Base-by-base conservation (phyloP, 2,113 vertebrate genomes). In the Sakesphorus luctuosus region DNA sequence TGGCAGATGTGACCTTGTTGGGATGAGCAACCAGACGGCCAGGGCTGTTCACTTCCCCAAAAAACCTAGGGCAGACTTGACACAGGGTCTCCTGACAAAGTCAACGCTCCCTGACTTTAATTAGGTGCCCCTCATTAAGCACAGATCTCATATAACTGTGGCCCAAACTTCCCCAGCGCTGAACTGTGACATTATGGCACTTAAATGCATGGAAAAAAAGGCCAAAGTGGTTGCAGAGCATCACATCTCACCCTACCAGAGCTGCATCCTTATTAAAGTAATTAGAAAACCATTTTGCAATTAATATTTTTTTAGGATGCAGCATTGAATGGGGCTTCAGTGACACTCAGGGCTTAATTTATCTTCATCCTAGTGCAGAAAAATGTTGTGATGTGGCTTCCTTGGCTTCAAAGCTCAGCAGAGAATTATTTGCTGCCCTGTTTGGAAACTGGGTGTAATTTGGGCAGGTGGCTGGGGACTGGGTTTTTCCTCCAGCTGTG, bases 101-200 rank as follows among this genome's bases (percentile, higher is more conserved):
- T n/a, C 89, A 76, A 10, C 1, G 0, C 79, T 84, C 63, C 81
- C 73, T 10, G 4, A 6, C 55, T 85, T 96, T 92, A 82, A 87
- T 96, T 96, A 94, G 79, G 63, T 28, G 0, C 53, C 79, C 62
- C 6, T 95, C 91, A 92, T 96, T 93, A 94, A 92, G 72, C 94
- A 80, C 47, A 17, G 25, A 86, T 62, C 76, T 90, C 13, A 0
- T 55, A 6, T 35, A 90, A 44, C 74, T 11, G 3, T 11, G 21
- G 11, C 47, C 74, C 88, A 90, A 85, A 35, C 75, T 82, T 83
- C 63, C 40, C 59, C 4, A 33, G 86, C 35, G 20, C 68, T 11
- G 13, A 35, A 33, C 89, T 23, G 19, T 7, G 43, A 62, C 14
- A 24, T 84, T 69, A 12, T 1, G 2, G 78, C 50, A 2, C 36